phyloP scores from a whole-genome alignment of 2,888 invertebrate genomes.

The Bembecia ichneumoniformis region DNA sequence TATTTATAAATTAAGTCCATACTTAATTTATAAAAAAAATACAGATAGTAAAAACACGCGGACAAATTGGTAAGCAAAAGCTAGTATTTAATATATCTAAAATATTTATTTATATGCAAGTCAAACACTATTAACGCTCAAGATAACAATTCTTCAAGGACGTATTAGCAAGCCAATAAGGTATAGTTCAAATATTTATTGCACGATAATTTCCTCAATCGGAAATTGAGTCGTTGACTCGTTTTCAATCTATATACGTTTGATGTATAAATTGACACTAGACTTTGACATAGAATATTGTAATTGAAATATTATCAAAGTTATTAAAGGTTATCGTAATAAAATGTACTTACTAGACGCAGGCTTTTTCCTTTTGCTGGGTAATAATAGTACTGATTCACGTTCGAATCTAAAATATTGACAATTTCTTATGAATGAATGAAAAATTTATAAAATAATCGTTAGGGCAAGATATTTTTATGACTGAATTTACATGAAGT shows the following conservation, averaged over 20 bases:
- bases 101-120: not conserved
- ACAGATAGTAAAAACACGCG: too few relatives aligned
- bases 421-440: too few relatives aligned
- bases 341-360: not conserved
- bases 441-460: too few relatives aligned
- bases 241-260: slow-evolving; percentile 50
- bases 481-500: too few relatives aligned
- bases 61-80: too few relatives aligned
- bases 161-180: not conserved
- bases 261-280: slow-evolving; percentile 31
- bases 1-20: too few relatives aligned
- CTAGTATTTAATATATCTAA: too few relatives aligned
- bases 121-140: not conserved
- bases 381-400: not conserved
- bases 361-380: not conserved
- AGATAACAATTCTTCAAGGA: not conserved
- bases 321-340: not conserved
- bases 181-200: not conserved
- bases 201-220: slow-evolving; percentile 13
- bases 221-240: slow-evolving; percentile 61
- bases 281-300: not conserved
- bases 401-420: too few relatives aligned
- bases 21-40: too few relatives aligned
- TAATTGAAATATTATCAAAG: not conserved
- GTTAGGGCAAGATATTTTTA: too few relatives aligned